These are phyloP conservation scores for Hydractinia symbiolongicarpus DNA, from an alignment of 30 jellyfish, hydroid and myxozoan species.

Conservation along the genomic window DNA sequence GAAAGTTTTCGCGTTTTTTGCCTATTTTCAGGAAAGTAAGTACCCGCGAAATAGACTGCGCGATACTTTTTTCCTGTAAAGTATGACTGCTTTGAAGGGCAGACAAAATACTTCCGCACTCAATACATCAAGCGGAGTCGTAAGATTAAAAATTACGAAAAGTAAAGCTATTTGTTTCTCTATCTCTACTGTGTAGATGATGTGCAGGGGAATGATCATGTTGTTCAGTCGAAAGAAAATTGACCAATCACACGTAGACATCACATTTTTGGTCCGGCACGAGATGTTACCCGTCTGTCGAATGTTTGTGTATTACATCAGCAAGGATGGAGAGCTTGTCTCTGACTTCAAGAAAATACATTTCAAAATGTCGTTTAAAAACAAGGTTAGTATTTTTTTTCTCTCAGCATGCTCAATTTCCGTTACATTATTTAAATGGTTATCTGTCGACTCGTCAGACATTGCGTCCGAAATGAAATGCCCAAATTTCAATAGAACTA, in stretches of 20 bases:
- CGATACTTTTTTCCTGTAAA: no score
- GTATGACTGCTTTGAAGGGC: no score
- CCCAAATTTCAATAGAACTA: no score
- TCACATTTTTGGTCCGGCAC: slow-evolving; percentile 37
- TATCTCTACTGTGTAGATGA: background rate
- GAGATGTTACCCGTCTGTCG: slow-evolving; percentile 76
- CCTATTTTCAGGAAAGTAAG: no score
- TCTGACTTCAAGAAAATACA: slow-evolving; percentile 60
- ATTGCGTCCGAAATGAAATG: no score
- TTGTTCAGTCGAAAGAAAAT: background rate
- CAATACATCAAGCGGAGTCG: no score
- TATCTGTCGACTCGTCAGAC: background rate
- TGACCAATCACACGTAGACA: slow-evolving; percentile 6
- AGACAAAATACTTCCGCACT: no score
- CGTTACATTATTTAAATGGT: background rate
- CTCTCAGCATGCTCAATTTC: background rate
- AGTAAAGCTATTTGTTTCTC: no score
- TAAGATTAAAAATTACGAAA: no score
- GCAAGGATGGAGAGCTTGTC: slow-evolving; percentile 54
- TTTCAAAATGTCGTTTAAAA: slow-evolving; percentile 43
- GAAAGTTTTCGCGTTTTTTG: no score
- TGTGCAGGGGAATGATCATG: background rate
- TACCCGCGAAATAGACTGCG: no score
- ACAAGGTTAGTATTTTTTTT: slow-evolving; percentile 40
- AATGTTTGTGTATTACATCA: slow-evolving; percentile 64